Conservation (phyloP, 2,797 vertebrate genomes). For the Ptychadena robeensis region DNA sequence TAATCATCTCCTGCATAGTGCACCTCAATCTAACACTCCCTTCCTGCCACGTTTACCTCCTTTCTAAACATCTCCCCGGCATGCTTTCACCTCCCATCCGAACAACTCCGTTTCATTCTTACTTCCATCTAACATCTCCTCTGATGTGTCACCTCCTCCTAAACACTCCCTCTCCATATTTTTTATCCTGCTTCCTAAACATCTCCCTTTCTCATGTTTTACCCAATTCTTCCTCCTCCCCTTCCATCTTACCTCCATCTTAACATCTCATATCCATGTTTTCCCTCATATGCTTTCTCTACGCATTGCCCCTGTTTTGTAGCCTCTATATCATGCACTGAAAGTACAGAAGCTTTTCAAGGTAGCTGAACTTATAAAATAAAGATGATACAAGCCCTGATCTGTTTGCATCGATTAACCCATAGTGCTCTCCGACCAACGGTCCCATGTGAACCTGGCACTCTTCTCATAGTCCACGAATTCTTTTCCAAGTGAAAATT, state of each 20-base stretch:
- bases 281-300: not conserved
- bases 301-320: not conserved
- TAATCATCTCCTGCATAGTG: too few relatives aligned
- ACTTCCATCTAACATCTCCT: too few relatives aligned
- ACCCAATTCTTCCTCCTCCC: not conserved
- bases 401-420: not conserved
- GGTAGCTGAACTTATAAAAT: not conserved
- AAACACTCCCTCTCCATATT: not conserved
- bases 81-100: not conserved
- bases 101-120: too few relatives aligned
- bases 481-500: conserved; percentile 34
- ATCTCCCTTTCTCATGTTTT: not conserved
- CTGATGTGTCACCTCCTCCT: not conserved
- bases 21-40: too few relatives aligned
- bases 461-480: not conserved
- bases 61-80: not conserved
- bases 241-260: too few relatives aligned
- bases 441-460: conserved; percentile 38
- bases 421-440: not conserved
- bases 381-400: not conserved
- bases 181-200: too few relatives aligned
- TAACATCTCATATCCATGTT: not conserved
- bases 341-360: not conserved
- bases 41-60: too few relatives aligned
- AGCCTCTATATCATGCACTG: not conserved